Evolutionary conservation across 2,888 invertebrate genomes (phyloP), one percentile per base, ranked within the genome.

Genomic region (Zootermopsis nevadensis): DNA sequence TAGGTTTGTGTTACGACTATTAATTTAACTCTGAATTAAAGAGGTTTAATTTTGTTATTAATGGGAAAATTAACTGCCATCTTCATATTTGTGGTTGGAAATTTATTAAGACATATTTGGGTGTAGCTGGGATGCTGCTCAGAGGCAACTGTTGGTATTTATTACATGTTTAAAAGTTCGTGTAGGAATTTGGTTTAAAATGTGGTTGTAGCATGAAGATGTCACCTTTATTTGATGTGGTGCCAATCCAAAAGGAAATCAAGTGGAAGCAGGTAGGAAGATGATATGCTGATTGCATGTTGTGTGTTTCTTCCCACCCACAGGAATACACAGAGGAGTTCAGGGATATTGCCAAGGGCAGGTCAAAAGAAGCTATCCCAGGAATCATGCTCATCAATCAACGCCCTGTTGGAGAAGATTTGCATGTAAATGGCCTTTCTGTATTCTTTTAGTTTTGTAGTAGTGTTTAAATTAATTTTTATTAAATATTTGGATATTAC

Each of bases 241-340:
- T 24, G 27, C n/a, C 4, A n/a, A 60, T 27, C 60, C 2, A 27
- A 27, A 60, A 60, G 27, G 8, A 60, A 60, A 60, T 7, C 6
- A 27, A 60, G n/a, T 60, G 60, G 69, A 69, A 7, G 31, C 30
- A 69, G 69, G 69, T 69, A 69, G 69, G 69, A 69, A 33, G 31
- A 31, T 31, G 69, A 8, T 33, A 24, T 69, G 69, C 33, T 69
- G 31, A 69, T 38, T 38, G 84, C 84, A 84, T 84, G 82, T 83
- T 35, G 60, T 79, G 79, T 79, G 79, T 79, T 79, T 77, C 55
- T 77, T 48, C 42, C 19, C 74, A 82, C 83, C 83, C 89, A 88
- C 93, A 98, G 98, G 98, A 98, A 92, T 98, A 98, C 92, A 97
- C 96, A 87, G 98, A 98, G 92, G 98, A 98, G 92, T 98, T 98